Evolutionary conservation across 1,140 invertebrate genomes (phyloP).

Genomic region (Eupeodes corollae): DNA sequence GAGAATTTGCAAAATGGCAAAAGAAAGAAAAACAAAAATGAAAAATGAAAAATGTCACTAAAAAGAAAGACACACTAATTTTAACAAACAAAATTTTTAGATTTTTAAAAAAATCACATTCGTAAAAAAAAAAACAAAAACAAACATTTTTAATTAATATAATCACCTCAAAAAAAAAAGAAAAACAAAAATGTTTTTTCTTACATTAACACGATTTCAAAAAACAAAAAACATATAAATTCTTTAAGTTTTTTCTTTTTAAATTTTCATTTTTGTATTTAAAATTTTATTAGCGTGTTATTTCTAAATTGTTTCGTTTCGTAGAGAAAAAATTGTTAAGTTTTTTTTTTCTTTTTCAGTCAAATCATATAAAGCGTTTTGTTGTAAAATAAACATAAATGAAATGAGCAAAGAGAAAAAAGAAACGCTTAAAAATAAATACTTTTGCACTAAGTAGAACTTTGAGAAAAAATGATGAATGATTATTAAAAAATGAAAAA

Average conservation of each 20-base stretch:
- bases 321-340: not conserved
- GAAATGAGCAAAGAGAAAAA: no score
- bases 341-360: not conserved
- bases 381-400: not conserved
- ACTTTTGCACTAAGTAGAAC: not conserved
- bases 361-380: not conserved
- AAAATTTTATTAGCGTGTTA: no score
- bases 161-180: not conserved
- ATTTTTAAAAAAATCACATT: constrained; percentile 8
- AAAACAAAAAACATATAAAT: no score
- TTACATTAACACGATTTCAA: not conserved
- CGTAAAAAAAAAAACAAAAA: not conserved
- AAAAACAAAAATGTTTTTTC: no score
- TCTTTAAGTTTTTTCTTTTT: no score
- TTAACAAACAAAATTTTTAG: constrained; percentile 6
- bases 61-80: not conserved
- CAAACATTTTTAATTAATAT: no score
- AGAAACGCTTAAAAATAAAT: not conserved
- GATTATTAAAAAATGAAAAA: not conserved
- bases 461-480: not conserved
- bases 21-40: not conserved
- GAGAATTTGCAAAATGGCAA: no score
- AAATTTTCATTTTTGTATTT: no score
- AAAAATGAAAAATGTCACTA: not conserved
- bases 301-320: not conserved